Conservation (phyloP, 2,113 vertebrate species). For the Burhinus bistriatus region DNA sequence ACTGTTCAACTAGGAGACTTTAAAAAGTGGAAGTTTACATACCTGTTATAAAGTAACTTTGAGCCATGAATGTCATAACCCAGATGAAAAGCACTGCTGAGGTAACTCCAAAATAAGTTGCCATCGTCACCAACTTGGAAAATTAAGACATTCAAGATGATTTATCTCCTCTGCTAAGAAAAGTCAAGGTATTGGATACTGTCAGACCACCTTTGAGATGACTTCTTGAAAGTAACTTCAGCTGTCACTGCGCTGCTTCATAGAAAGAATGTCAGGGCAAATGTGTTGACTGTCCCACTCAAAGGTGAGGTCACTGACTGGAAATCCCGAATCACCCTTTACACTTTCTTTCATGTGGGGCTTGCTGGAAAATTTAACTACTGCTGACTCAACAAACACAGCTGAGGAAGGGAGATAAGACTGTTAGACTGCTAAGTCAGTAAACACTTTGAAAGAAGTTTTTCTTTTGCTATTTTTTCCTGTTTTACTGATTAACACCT, state of each 20-base stretch:
- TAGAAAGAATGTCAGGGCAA: background rate
- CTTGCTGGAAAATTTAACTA: conserved; percentile 74
- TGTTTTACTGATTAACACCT: conserved; percentile 9
- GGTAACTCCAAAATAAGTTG: conserved; percentile 15
- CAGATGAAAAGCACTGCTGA: background rate
- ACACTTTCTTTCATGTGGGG: conserved; percentile 48
- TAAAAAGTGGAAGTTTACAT: conserved; percentile 29
- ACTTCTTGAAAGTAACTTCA: conserved; percentile 7
- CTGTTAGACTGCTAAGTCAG: conserved; percentile 37
- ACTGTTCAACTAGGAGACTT: background rate
- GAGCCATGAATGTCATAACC: conserved; percentile 19
- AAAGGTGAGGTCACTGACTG: conserved; percentile 65
- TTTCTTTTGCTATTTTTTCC: conserved; percentile 27
- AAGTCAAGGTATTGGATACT: background rate
- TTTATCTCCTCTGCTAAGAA: background rate
- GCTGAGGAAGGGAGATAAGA: conserved; percentile 77
- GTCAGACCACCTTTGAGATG: background rate
- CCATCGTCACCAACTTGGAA: background rate
- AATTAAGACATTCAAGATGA: background rate
- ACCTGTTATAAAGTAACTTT: conserved; percentile 49
- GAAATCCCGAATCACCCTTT: conserved; percentile 66
- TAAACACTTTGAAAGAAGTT: conserved; percentile 34
- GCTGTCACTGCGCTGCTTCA: conserved; percentile 12
- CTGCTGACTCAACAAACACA: conserved; percentile 75
- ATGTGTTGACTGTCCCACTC: background rate